Percentiles rank a stretch among this genome's conserved stretches.
Conservation (phyloP, 1,140 invertebrate genomes). For the Trachymyrmex cornetzi region DNA sequence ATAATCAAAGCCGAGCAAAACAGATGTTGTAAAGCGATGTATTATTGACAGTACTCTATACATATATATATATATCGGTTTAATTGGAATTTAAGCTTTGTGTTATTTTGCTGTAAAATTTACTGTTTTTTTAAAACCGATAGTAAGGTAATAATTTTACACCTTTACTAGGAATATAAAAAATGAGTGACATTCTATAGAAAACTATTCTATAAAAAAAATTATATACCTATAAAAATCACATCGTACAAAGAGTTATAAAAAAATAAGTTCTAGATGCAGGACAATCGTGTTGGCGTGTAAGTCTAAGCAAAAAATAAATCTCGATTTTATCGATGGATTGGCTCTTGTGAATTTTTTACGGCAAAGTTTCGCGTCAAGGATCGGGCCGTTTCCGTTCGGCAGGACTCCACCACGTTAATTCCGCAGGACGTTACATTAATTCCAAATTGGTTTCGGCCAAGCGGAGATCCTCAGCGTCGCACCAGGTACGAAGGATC, state of each 20-base stretch:
- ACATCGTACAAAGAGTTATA: conserved; percentile 3
- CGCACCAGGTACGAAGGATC: conserved; percentile 82
- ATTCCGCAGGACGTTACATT: conserved; percentile 84
- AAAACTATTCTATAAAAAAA: background rate
- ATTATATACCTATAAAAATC: background rate
- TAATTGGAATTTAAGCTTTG: background rate
- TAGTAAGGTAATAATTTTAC: background rate
- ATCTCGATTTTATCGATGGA: background rate
- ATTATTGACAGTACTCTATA: background rate
- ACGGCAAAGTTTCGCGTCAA: conserved; percentile 12
- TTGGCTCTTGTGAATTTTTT: conserved; percentile 19
- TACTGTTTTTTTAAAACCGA: background rate
- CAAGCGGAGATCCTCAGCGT: conserved; percentile 71
- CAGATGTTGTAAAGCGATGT: too few species aligned
- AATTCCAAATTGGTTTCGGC: conserved; percentile 87
- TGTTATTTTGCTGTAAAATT: conserved; percentile 12
- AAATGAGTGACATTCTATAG: background rate
- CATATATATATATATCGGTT: background rate
- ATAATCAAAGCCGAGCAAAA: too few species aligned
- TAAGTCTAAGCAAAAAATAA: background rate
- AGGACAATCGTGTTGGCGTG: background rate
- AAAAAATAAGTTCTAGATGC: background rate
- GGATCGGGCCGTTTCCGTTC: conserved; percentile 63
- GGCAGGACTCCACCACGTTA: conserved; percentile 74
- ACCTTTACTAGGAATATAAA: background rate